These are phyloP conservation scores for Drosophila elegans DNA, from an alignment of 1,140 invertebrate species.

Conservation along the genomic window DNA sequence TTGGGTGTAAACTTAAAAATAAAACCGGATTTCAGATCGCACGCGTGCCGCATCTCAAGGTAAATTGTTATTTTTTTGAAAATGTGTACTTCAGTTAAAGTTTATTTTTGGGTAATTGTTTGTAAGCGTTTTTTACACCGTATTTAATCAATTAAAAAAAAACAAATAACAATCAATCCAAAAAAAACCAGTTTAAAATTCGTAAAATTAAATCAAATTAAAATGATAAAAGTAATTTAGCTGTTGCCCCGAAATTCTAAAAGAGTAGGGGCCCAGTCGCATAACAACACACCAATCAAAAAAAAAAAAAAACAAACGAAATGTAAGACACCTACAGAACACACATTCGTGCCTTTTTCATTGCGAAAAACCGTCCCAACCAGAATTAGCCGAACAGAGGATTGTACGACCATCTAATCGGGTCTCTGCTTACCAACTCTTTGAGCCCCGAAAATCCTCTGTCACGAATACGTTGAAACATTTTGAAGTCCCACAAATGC, in stretches of 20 bases:
- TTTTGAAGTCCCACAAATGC: slow-evolving; percentile 64
- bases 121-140: slow-evolving; percentile 65
- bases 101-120: slow-evolving; percentile 77
- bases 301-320: slow-evolving; percentile 44
- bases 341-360: slow-evolving; percentile 81
- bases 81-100: slow-evolving; percentile 56
- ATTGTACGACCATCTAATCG: slow-evolving; percentile 3
- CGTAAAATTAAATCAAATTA: slow-evolving; percentile 61
- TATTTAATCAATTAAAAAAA: slow-evolving; percentile 40
- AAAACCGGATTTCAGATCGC: slow-evolving; percentile 10
- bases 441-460: slow-evolving; percentile 7
- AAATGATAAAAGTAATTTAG: slow-evolving; percentile 48
- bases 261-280: slow-evolving; percentile 58
- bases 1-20: neutral
- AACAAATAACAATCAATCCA: slow-evolving; percentile 11
- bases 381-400: slow-evolving; percentile 28
- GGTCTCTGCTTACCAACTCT: neutral
- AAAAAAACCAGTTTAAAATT: slow-evolving; percentile 60
- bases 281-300: slow-evolving; percentile 20
- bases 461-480: slow-evolving; percentile 59
- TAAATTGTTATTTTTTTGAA: slow-evolving; percentile 59
- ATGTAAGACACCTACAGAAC: slow-evolving; percentile 57
- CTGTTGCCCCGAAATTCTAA: slow-evolving; percentile 58
- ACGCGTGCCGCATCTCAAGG: slow-evolving; percentile 30
- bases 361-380: slow-evolving; percentile 79